phyloP scores from a whole-genome alignment of 2,888 invertebrate genomes.

The Conchocele bisecta region DNA sequence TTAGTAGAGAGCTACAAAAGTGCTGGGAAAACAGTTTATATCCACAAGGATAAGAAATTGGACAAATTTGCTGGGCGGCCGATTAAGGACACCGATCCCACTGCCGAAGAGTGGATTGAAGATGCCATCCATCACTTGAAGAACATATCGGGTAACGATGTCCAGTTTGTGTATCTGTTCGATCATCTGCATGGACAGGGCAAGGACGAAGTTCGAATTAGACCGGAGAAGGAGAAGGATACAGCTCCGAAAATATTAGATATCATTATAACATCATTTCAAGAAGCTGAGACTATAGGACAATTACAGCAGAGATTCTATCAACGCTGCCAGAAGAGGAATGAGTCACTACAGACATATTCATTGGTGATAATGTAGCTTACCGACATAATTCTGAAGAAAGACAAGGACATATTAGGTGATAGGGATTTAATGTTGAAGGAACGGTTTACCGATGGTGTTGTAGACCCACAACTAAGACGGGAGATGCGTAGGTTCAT shows the following conservation, averaged over 20 bases:
- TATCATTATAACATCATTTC: slow-evolving; percentile 6
- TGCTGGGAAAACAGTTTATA: slow-evolving; percentile 8
- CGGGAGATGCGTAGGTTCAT: slow-evolving; percentile 18
- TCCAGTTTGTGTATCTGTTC: slow-evolving; percentile 13
- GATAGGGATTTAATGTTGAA: slow-evolving; percentile 23
- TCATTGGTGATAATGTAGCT: slow-evolving; percentile 23
- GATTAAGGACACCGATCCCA: slow-evolving; percentile 2
- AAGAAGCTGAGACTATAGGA: slow-evolving; percentile 23
- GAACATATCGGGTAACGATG: slow-evolving; percentile 11
- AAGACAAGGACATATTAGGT: slow-evolving; percentile 1
- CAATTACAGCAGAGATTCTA: slow-evolving; percentile 28
- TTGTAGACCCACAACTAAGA: slow-evolving; percentile 12
- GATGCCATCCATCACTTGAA: slow-evolving; percentile 11
- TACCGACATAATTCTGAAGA: slow-evolving; percentile 17
- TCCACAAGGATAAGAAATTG: slow-evolving; percentile 20
- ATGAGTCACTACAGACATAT: slow-evolving; percentile 28
- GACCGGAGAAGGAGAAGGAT: slow-evolving; percentile 11
- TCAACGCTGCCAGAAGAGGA: slow-evolving; percentile 17
- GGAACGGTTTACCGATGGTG: slow-evolving; percentile 28
- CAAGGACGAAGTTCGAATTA: slow-evolving; percentile 10
- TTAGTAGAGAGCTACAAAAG: too few relatives aligned
- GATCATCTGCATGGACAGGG: slow-evolving; percentile 19
- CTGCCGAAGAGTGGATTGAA: slow-evolving; percentile 25
- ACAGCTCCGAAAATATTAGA: slow-evolving; percentile 24
- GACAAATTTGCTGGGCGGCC: slow-evolving; percentile 18